A percentile compares a stretch with the other conserved stretches of the same genome.
These are phyloP conservation scores for Heliocidaris erythrogramma DNA, from an alignment of 35 echinoderm and acorn worm species.

Conservation along the genomic window DNA sequence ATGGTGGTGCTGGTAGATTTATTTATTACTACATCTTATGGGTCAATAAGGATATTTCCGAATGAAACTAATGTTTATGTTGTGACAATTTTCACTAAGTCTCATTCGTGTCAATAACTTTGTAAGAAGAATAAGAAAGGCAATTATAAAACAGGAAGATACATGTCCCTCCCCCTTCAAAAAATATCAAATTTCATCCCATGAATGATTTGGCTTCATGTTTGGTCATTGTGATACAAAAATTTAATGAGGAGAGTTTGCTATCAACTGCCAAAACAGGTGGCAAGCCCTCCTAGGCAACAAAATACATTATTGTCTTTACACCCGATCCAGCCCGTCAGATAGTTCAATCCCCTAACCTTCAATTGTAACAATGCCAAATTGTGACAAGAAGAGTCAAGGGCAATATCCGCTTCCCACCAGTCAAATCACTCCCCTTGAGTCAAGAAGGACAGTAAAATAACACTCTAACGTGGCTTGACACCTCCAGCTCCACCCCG, in stretches of 20 bases:
- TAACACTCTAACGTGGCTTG: not conserved
- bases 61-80: not conserved
- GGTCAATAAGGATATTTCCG: not conserved
- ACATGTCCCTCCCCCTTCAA: not conserved
- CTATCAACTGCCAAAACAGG: not conserved
- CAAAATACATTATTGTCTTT: not conserved
- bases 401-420: not conserved
- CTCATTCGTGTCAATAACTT: no score
- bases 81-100: no score
- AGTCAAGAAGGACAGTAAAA: not conserved
- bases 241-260: not conserved
- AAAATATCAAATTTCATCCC: not conserved
- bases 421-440: not conserved
- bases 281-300: not conserved
- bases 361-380: not conserved
- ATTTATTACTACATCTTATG: no score
- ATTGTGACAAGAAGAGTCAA: slow-evolving; percentile 3
- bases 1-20: no score
- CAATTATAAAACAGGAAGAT: not conserved
- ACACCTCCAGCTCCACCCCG: not conserved
- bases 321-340: not conserved
- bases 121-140: no score
- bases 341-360: not conserved
- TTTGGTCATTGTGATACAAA: not conserved
- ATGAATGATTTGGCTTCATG: not conserved